Percentiles rank a stretch among this genome's conserved stretches.
phyloP scores from a whole-genome alignment of 2,113 vertebrate species.

The Proteles cristata region DNA sequence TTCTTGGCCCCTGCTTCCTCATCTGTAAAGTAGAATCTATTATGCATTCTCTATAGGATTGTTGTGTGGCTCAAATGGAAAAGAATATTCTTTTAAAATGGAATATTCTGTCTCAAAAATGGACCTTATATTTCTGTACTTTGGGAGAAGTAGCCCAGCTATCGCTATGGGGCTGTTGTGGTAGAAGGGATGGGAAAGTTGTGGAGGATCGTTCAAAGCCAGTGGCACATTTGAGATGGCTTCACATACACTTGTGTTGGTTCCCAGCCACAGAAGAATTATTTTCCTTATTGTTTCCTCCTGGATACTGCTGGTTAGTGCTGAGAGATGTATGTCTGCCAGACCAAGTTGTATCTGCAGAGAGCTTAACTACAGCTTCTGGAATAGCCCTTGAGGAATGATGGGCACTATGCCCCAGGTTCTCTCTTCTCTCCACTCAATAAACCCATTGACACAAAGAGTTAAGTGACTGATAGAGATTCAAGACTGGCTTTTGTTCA shows the following conservation, averaged over 20 bases:
- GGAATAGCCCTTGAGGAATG: background rate
- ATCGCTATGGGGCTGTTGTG: background rate
- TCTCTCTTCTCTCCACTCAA: background rate
- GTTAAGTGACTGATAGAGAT: background rate
- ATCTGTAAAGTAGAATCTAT: background rate
- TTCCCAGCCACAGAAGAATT: background rate
- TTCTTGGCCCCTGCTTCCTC: background rate
- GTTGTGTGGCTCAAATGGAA: background rate
- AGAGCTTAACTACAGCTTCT: background rate
- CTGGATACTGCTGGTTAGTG: background rate
- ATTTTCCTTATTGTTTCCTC: background rate
- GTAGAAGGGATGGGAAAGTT: background rate
- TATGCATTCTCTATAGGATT: background rate
- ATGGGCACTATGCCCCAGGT: background rate
- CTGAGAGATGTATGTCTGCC: background rate
- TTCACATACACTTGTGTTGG: fast-evolving
- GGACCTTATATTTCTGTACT: background rate
- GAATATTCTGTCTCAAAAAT: background rate
- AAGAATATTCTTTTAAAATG: background rate
- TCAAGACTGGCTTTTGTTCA: background rate
- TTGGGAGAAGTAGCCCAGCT: background rate
- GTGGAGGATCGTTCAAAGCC: background rate
- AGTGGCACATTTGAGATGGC: fast-evolving
- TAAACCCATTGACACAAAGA: background rate
- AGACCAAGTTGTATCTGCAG: too few relatives aligned